Evolutionary conservation across 2,888 invertebrate species (phyloP).

Genomic region (Brachypalpus laphriformis): DNA sequence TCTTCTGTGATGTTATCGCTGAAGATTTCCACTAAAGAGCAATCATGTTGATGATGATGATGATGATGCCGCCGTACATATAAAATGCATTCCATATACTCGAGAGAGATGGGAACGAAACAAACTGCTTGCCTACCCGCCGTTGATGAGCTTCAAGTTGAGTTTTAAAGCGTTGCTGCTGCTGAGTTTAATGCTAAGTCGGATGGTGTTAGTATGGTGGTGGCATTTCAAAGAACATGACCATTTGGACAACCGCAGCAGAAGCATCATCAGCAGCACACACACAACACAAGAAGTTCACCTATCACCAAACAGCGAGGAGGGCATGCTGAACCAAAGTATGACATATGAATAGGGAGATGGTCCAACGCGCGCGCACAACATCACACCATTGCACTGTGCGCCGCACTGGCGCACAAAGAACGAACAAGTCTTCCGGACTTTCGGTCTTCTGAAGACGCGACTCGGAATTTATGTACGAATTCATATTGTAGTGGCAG

Average conservation of each 20-base stretch:
- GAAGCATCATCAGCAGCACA: conserved; percentile 41
- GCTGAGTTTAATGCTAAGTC: conserved; percentile 57
- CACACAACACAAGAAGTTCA: conserved; percentile 51
- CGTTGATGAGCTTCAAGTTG: conserved; percentile 53
- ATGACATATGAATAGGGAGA: conserved; percentile 72
- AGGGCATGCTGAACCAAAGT: conserved; percentile 34
- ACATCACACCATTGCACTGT: conserved; percentile 32
- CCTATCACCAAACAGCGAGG: background rate
- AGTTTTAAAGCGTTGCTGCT: background rate
- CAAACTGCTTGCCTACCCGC: conserved; percentile 21
- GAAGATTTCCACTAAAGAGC: conserved; percentile 72
- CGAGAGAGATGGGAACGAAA: conserved; percentile 36
- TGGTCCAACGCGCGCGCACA: conserved; percentile 37
- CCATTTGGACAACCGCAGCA: conserved; percentile 69
- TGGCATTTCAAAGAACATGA: conserved; percentile 72
- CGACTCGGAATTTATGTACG: conserved; percentile 71
- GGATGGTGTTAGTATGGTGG: conserved; percentile 57
- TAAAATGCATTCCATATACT: conserved; percentile 67
- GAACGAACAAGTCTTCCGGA: conserved; percentile 68
- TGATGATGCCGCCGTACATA: conserved; percentile 61
- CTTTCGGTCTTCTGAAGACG: conserved; percentile 52
- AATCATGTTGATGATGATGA: conserved; percentile 73
- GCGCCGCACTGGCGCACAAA: conserved; percentile 1
- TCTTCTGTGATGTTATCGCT: conserved; percentile 69
- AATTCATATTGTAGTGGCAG: conserved; percentile 64